Evolutionary conservation across 2,888 invertebrate species (phyloP).

Genomic region (Andrena marginata): DNA sequence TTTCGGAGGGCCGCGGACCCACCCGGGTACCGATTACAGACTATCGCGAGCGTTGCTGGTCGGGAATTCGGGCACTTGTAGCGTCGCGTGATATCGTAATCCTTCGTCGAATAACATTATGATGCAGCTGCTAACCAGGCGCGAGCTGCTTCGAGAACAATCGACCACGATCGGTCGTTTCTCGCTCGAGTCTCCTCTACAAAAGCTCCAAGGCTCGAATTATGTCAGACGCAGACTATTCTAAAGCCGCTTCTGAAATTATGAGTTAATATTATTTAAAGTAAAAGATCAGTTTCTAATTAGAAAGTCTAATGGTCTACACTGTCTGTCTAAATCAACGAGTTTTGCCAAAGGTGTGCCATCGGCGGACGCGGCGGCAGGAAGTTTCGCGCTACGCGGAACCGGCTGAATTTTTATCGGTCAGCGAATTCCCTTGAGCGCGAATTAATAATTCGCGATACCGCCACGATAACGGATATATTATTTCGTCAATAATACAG

Average conservation of each 20-base stretch:
- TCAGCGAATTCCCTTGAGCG: neutral
- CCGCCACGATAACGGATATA: neutral
- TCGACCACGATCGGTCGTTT: too few species aligned
- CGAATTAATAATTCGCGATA: constrained; percentile 31
- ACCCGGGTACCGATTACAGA: constrained; percentile 41
- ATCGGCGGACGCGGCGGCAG: neutral
- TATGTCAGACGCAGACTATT: too few species aligned
- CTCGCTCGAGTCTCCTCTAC: too few species aligned
- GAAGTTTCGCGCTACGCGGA: neutral
- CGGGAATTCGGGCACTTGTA: constrained; percentile 20
- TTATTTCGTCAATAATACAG: constrained; percentile 1
- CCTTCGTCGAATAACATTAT: constrained; percentile 45
- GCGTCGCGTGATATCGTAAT: constrained; percentile 40
- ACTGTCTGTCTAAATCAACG: too few species aligned
- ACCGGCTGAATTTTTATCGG: constrained; percentile 15
- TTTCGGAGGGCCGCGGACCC: constrained; percentile 30
- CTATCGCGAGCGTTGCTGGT: constrained; percentile 32
- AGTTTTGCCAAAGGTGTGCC: too few species aligned
- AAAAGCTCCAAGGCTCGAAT: too few species aligned
- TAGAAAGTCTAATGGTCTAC: too few species aligned
- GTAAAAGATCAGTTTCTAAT: too few species aligned
- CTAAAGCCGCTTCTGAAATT: too few species aligned
- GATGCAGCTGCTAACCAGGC: neutral
- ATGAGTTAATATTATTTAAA: too few species aligned
- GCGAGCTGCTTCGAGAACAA: too few species aligned